A percentile compares a stretch with the other conserved stretches of the same genome.
Evolutionary conservation across 2,113 vertebrate genomes (phyloP).

Genomic region (Aplodontia rufa): DNA sequence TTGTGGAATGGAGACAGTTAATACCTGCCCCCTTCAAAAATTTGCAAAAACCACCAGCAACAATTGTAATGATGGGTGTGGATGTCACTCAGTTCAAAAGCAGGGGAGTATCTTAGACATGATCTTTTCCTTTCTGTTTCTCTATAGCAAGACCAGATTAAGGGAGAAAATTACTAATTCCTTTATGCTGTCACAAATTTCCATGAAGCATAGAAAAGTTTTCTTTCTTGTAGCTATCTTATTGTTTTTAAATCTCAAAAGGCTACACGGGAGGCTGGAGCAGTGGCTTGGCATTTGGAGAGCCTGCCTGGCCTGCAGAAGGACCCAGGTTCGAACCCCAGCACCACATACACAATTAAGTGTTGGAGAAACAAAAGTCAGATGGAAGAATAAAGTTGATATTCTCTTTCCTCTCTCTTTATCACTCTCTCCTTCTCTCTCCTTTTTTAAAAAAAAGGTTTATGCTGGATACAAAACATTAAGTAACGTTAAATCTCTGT

Average conservation of each 20-base stretch:
- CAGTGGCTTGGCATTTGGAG: no score
- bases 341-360: no score
- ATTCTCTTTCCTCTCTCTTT: no score
- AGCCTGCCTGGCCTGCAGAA: no score
- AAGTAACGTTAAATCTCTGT: neutral
- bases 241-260: neutral
- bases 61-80: neutral
- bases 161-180: neutral
- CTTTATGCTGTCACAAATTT: slow-evolving; percentile 29
- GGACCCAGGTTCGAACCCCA: no score
- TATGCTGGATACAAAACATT: neutral
- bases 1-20: neutral
- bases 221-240: neutral
- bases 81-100: neutral
- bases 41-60: neutral
- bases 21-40: neutral
- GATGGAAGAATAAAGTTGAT: no score
- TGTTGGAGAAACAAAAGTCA: no score
- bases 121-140: neutral
- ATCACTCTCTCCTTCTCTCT: no score
- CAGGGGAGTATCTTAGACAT: neutral
- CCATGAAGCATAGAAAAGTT: neutral
- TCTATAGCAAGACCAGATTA: neutral
- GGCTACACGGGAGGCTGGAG: no score
- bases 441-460: no score